A percentile compares a stretch with the other conserved stretches of the same genome.
Conservation (phyloP, 2,113 vertebrate species). For the Mugil cephalus region DNA sequence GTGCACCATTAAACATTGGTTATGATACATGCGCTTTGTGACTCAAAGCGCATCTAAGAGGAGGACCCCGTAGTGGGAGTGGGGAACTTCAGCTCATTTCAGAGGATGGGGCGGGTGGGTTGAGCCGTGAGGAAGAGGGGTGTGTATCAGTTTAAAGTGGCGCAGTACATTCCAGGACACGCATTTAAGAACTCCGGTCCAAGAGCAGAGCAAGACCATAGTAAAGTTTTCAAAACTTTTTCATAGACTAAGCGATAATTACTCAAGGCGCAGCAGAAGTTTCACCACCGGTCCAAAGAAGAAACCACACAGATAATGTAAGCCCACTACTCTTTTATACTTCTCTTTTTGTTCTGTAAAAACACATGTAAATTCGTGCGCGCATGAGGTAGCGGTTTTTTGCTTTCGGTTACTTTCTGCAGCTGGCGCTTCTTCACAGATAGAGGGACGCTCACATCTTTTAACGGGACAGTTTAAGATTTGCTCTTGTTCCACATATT, state of each 20-base stretch:
- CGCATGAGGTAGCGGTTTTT: slow-evolving; percentile 28
- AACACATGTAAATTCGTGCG: background rate
- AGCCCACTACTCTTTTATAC: slow-evolving; percentile 4
- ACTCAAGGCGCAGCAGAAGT: background rate
- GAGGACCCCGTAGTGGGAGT: slow-evolving; percentile 5
- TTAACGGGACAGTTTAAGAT: no score
- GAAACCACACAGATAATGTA: slow-evolving; percentile 53
- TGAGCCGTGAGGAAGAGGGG: slow-evolving; percentile 11
- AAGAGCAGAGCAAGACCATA: background rate
- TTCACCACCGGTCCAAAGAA: slow-evolving; percentile 30
- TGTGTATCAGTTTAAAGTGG: slow-evolving; percentile 42
- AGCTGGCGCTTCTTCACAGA: background rate
- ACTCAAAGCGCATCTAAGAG: background rate
- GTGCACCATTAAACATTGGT: no score
- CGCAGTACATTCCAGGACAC: slow-evolving; percentile 22
- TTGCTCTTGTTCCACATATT: no score
- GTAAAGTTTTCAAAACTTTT: slow-evolving; percentile 39
- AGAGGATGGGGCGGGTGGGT: slow-evolving; percentile 28
- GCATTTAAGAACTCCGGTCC: slow-evolving; percentile 21
- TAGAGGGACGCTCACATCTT: background rate
- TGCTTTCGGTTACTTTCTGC: background rate
- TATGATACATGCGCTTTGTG: background rate
- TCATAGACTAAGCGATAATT: background rate
- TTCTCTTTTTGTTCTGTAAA: background rate
- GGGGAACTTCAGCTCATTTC: background rate